phyloP scores from a whole-genome alignment of 2,113 vertebrate genomes.

The Microcebus griseorufus region DNA sequence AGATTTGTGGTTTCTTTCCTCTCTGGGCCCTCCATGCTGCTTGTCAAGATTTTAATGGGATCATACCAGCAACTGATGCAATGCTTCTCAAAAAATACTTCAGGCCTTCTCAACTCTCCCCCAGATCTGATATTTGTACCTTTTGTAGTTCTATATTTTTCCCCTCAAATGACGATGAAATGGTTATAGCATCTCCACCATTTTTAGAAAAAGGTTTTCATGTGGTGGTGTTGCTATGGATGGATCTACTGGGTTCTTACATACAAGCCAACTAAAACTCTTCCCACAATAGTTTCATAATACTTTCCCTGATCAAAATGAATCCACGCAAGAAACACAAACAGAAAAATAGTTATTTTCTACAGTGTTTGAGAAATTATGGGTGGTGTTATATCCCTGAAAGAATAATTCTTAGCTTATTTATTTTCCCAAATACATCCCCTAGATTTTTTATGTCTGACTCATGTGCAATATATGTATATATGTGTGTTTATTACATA shows the following conservation, averaged over 20 bases:
- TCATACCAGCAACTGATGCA: neutral
- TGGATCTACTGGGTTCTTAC: neutral
- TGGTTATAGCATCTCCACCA: neutral
- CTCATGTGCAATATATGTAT: neutral
- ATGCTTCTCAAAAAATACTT: neutral
- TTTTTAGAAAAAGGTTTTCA: neutral
- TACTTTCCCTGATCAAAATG: neutral
- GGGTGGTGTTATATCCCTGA: neutral
- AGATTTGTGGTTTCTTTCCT: neutral
- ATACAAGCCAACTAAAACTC: neutral
- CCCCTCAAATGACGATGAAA: neutral
- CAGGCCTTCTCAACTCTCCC: neutral
- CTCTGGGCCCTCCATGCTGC: neutral
- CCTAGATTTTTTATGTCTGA: neutral
- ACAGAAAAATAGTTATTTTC: neutral
- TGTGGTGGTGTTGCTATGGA: neutral
- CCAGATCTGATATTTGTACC: neutral
- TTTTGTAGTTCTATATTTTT: neutral
- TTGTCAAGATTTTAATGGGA: neutral
- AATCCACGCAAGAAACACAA: neutral
- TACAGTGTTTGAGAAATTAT: neutral
- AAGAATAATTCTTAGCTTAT: neutral
- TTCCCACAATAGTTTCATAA: neutral
- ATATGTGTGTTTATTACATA: neutral
- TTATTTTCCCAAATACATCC: neutral